Conservation (phyloP, 2,113 vertebrate species). For the Oxyruncus cristatus region DNA sequence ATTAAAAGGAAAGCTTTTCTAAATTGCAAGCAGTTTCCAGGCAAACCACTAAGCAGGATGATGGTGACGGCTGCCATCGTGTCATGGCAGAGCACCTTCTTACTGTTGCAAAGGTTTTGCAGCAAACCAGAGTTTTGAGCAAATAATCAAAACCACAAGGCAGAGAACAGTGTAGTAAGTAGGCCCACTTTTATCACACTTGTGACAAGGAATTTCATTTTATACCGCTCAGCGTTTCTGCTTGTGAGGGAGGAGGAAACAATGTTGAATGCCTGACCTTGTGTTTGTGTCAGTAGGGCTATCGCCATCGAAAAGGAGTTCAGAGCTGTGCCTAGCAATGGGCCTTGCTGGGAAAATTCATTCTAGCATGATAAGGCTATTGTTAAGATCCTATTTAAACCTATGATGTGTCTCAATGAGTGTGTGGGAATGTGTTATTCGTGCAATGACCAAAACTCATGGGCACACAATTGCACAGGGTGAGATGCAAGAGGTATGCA, state of each 20-base stretch:
- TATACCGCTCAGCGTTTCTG: neutral
- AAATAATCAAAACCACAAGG: neutral
- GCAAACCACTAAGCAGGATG: neutral
- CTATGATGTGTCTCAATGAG: neutral
- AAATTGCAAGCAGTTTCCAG: conserved; percentile 46
- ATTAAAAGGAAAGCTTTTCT: conserved; percentile 34
- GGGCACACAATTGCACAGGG: accelerated
- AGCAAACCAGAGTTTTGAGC: neutral
- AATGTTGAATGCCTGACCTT: neutral
- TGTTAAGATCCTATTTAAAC: neutral
- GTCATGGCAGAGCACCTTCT: neutral
- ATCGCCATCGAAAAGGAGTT: neutral
- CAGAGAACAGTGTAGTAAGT: neutral
- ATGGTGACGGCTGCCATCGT: neutral
- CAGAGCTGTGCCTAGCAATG: neutral
- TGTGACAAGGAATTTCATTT: neutral
- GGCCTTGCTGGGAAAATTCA: neutral
- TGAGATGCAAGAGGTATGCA: neutral
- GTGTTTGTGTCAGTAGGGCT: neutral
- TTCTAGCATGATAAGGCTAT: neutral
- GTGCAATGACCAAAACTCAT: accelerated
- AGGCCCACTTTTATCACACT: neutral
- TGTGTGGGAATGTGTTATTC: accelerated
- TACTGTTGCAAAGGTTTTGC: neutral
- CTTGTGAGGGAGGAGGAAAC: neutral